A percentile compares a stretch with the other conserved stretches of the same genome.
Conservation (phyloP, 2,797 vertebrate genomes). For the Xiphorhynchus erythropygius region DNA sequence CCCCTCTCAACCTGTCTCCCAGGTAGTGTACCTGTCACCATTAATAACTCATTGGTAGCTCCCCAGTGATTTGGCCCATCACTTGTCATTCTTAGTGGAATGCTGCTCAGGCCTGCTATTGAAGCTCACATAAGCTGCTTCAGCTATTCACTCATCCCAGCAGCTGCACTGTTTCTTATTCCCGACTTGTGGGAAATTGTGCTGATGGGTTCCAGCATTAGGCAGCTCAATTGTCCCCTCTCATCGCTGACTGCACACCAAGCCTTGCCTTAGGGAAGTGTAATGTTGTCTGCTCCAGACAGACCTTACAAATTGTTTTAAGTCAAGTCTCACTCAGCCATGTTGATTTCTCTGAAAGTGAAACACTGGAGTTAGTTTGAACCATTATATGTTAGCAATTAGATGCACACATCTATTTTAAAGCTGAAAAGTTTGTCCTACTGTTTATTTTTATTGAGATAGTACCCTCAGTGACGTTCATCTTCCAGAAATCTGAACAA, state of each 20-base stretch:
- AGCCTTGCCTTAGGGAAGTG: background rate
- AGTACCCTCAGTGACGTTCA: background rate
- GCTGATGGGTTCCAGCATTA: background rate
- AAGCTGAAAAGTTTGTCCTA: background rate
- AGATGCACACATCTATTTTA: background rate
- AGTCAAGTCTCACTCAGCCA: background rate
- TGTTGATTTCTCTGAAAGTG: background rate
- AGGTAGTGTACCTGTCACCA: slow-evolving; percentile 84
- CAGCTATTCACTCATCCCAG: slow-evolving; percentile 65
- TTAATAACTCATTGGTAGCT: slow-evolving; percentile 80
- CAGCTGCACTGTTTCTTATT: slow-evolving; percentile 45
- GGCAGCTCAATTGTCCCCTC: background rate
- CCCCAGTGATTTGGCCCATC: slow-evolving; percentile 79
- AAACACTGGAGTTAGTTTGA: background rate
- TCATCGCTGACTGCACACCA: background rate
- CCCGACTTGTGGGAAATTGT: background rate
- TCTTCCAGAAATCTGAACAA: background rate
- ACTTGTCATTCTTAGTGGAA: slow-evolving; percentile 78
- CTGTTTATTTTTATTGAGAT: background rate
- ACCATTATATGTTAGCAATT: background rate
- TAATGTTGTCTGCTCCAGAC: background rate
- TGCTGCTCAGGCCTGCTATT: slow-evolving; percentile 66
- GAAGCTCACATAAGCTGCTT: slow-evolving; percentile 68
- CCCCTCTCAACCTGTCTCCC: slow-evolving; percentile 81
- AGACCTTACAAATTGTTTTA: background rate